These are phyloP conservation scores for Blastomussa wellsi DNA, from an alignment of 92 coral and sea anemone species.

Conservation along the genomic window DNA sequence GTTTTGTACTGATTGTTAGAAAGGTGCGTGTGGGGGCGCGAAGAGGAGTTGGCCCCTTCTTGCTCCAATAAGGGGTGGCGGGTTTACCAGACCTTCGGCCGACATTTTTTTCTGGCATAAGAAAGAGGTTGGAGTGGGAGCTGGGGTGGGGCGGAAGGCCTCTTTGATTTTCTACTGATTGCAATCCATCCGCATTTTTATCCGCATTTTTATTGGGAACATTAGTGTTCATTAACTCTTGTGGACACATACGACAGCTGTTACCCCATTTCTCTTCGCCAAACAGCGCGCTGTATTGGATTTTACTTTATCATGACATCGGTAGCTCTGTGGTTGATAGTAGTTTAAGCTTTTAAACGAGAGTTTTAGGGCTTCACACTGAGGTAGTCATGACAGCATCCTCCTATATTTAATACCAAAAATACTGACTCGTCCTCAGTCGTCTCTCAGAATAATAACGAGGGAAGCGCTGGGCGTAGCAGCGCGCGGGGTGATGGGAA, in stretches of 20 bases:
- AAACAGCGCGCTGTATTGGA: background rate
- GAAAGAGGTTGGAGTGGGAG: background rate
- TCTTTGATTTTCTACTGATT: background rate
- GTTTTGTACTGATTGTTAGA: no score
- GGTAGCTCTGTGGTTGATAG: background rate
- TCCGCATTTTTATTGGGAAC: background rate
- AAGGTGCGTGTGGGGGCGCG: no score
- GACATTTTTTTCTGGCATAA: no score
- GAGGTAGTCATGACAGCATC: background rate
- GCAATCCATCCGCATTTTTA: background rate
- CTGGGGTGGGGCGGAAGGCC: no score
- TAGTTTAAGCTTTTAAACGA: background rate
- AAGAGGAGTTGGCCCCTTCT: background rate
- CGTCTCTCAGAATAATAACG: no score
- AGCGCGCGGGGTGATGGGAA: no score
- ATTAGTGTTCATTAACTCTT: background rate
- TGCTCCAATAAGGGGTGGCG: background rate
- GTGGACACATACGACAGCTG: slow-evolving; percentile 4
- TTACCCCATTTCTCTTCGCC: background rate
- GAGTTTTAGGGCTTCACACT: background rate
- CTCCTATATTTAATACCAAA: background rate
- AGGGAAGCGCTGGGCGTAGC: no score
- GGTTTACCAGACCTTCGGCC: background rate
- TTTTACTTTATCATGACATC: background rate
- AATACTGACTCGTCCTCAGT: no score